Evolutionary conservation across 2,888 invertebrate species (phyloP), one percentile per base, ranked within the genome.

Genomic region (Volucella inflata): DNA sequence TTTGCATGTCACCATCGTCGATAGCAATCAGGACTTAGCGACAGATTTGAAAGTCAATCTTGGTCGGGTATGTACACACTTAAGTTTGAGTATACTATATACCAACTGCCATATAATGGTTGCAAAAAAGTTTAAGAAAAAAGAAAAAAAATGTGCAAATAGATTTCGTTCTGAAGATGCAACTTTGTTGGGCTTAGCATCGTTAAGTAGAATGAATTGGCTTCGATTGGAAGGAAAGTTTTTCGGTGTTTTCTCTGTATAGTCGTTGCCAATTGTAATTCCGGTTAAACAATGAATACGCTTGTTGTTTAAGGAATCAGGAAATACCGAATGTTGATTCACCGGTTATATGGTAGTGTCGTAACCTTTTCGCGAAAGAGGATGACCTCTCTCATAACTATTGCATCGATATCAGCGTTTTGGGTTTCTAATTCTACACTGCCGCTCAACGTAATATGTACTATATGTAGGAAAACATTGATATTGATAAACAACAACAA

Each of bases 41-140:
- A 83, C 62, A 55, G 64, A 64, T 65, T 67, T 78, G 72, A 83
- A 74, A 83, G 65, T 78, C 72, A 74, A 6, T 70, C 78, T 62
- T 55, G 59, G 51, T 71, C 46, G 65, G 44, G 57, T 72, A 53
- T 3, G 2, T 67, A 30, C 42, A 48, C 10, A n/a, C 44, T 8
- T 16, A 48, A 21, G n/a, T 46, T 40, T n/a, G 16, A 16, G 44
- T 65, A 64, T 53, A 64, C 50, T 42, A 48, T 62, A 30, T 60
- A 60, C 50, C 38, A 68, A 21, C 16, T 44, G 36, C 40, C 44
- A 68, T 36, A 59, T 59, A 21, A 48, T 55, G 44, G 55, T 30
- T 30, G 62, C 30, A 12, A 30, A 75, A 75, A 75, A 40, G 44
- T 14, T 53, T 53, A 0, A 30, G 30, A 64, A 46, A 74, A 74